Conservation (phyloP, 2,888 invertebrate genomes). For the Cepaea hortensis region DNA sequence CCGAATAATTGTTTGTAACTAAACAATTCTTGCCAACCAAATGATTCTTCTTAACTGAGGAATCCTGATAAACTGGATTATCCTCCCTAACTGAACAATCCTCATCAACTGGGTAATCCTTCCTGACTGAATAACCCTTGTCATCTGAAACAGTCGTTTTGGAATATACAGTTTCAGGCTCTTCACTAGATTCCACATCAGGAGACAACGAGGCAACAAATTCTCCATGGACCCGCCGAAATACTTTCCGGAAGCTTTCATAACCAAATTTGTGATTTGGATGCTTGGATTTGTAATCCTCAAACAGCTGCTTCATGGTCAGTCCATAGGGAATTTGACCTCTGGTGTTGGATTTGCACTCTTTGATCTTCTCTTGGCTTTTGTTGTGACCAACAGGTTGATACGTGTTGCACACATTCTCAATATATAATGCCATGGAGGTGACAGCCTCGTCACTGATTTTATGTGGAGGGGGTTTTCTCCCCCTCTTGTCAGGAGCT, state of each 20-base stretch:
- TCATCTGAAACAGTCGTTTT: background rate
- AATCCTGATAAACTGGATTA: background rate
- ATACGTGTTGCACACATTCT: slow-evolving; percentile 30
- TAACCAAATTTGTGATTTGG: slow-evolving; percentile 40
- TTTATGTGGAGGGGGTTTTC: slow-evolving; percentile 37
- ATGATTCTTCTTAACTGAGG: too few relatives aligned
- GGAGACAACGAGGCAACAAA: background rate
- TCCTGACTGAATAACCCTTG: background rate
- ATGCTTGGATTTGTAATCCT: slow-evolving; percentile 45
- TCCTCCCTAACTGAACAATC: too few relatives aligned
- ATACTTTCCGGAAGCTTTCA: slow-evolving; percentile 42
- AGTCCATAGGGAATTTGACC: slow-evolving; percentile 32
- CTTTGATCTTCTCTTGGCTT: slow-evolving; percentile 3
- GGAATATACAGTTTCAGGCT: slow-evolving; percentile 3
- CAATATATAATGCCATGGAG: slow-evolving; percentile 39
- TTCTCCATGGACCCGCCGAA: slow-evolving; percentile 12
- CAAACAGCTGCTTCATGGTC: slow-evolving; percentile 39
- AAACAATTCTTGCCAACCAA: too few relatives aligned
- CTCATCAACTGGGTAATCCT: too few relatives aligned
- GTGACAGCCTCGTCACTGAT: slow-evolving; percentile 35
- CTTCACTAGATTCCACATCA: background rate
- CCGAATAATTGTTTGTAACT: too few relatives aligned
- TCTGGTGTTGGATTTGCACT: background rate
- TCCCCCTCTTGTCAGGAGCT: slow-evolving; percentile 32
- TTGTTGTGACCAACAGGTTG: background rate